A percentile compares a stretch with the other conserved stretches of the same genome.
Evolutionary conservation across 2,888 invertebrate genomes (phyloP).

Genomic region (Caenorhabditis sulstoni): DNA sequence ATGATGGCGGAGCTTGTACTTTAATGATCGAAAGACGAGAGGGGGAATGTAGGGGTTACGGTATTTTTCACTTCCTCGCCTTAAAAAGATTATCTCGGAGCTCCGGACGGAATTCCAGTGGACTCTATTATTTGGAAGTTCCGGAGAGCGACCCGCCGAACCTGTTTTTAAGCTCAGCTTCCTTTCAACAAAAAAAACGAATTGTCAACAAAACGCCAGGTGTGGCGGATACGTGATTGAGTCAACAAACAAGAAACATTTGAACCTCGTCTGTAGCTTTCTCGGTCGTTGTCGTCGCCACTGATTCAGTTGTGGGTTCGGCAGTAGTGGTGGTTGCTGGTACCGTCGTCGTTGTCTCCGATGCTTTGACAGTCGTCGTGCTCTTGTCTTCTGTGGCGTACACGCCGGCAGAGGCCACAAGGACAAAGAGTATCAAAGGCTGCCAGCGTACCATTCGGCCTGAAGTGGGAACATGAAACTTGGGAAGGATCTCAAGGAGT

Average conservation of each 20-base stretch:
- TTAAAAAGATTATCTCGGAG: no score
- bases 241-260: constrained; percentile 14
- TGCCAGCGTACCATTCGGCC: constrained; percentile 54
- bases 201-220: constrained; percentile 14
- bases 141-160: constrained; percentile 23
- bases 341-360: constrained; percentile 34
- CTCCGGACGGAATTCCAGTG: not conserved
- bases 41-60: no score
- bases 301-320: not conserved
- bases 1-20: no score
- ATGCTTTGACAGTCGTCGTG: constrained; percentile 13
- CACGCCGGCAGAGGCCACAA: constrained; percentile 25
- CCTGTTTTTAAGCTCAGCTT: constrained; percentile 17
- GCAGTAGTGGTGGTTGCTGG: not conserved
- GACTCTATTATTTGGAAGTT: not conserved
- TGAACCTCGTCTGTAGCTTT: constrained; percentile 10
- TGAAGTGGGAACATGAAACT: not conserved
- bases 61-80: no score
- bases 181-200: no score
- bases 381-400: constrained; percentile 17
- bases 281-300: constrained; percentile 24
- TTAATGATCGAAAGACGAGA: no score
- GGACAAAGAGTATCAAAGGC: constrained; percentile 40
- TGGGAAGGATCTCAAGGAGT: no score
- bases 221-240: constrained; percentile 8